Evolutionary conservation across 2,113 vertebrate genomes (phyloP), one percentile per base, ranked within the genome.

Genomic region (Pantherophis guttatus): DNA sequence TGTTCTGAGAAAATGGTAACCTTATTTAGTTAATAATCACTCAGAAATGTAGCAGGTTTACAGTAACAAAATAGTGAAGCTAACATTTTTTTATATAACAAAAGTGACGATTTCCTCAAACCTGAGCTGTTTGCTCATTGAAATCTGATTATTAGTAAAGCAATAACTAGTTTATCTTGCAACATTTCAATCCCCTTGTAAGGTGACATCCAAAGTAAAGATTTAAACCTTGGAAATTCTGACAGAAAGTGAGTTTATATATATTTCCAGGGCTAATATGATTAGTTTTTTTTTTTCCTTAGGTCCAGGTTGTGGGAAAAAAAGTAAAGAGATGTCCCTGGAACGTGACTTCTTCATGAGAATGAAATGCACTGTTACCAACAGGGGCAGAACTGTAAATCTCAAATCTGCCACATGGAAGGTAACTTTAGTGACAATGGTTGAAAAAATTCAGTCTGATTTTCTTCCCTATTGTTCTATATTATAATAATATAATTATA

Each of bases 331-430:
- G 92, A 94, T 97, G 94, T 96, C 97, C 95, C 97, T 97, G 1
- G 98, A 98, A 62, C 97, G 98, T 50, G 98, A 99, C 96, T 99
- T 99, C 95, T 98, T 99, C 95, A 98, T 99, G 98, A 98, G 99
- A 95, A 98, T 99, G 97, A 99, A 99, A 97, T 99, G 99, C 89
- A 98, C 99, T 0, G 97, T 99, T 95, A 99, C 98, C 85, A 98
- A 98, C 97, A 98, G 98, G 97, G 99, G 99, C 94, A 98, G 99
- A 92, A 99, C 98, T 2, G 97, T 98, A 94, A 99, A 99, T 97
- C 98, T 99, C 92, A 99, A 99, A 96, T 99, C 99, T 54, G 98
- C 99, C 50, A 98, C 98, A 0, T 99, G 99, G 99, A 99, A 99
- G 98, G 99, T 99, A 97, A 65, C 91, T 92, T 93, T 87, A 94